These are phyloP conservation scores for Propithecus perrieri DNA, from an alignment of 2,797 vertebrate genomes.

Conservation along the genomic window DNA sequence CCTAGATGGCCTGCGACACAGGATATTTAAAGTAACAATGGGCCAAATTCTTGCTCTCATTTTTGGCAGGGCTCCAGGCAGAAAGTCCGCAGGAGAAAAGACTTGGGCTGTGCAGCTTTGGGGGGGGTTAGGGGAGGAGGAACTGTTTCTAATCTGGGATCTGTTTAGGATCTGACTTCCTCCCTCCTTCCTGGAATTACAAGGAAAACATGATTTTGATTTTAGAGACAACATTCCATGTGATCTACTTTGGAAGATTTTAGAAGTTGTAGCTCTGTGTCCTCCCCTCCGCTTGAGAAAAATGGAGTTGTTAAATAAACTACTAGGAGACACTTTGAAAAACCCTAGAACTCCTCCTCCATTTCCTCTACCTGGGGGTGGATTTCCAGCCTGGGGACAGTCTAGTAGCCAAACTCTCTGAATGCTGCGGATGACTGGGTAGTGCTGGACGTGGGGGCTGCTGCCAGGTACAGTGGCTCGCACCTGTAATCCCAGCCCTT, in stretches of 20 bases:
- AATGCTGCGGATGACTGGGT: background rate
- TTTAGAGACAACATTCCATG: slow-evolving; percentile 52
- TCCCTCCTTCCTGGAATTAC: slow-evolving; percentile 73
- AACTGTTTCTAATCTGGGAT: slow-evolving; percentile 76
- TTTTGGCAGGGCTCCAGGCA: slow-evolving; percentile 78
- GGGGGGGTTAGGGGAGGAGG: too few relatives aligned
- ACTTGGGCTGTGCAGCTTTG: slow-evolving; percentile 40
- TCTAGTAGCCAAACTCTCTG: background rate
- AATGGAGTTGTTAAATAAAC: background rate
- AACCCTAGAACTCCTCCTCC: background rate
- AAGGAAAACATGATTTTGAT: slow-evolving; percentile 76
- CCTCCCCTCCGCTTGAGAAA: background rate
- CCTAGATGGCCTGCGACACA: slow-evolving; percentile 81
- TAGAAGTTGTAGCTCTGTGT: background rate
- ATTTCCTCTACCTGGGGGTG: background rate
- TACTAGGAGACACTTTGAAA: background rate
- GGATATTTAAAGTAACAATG: slow-evolving; percentile 83
- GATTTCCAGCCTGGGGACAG: background rate
- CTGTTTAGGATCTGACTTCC: slow-evolving; percentile 70
- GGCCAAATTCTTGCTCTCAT: slow-evolving; percentile 78
- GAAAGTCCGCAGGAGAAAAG: slow-evolving; percentile 71
- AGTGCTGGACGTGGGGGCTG: background rate
- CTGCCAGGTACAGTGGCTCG: background rate
- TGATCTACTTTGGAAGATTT: slow-evolving; percentile 52
- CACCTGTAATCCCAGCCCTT: too few relatives aligned